Percentiles rank a stretch among this genome's conserved stretches.
Evolutionary conservation across 2,888 invertebrate genomes (phyloP).

Genomic region (Panopea generosa): DNA sequence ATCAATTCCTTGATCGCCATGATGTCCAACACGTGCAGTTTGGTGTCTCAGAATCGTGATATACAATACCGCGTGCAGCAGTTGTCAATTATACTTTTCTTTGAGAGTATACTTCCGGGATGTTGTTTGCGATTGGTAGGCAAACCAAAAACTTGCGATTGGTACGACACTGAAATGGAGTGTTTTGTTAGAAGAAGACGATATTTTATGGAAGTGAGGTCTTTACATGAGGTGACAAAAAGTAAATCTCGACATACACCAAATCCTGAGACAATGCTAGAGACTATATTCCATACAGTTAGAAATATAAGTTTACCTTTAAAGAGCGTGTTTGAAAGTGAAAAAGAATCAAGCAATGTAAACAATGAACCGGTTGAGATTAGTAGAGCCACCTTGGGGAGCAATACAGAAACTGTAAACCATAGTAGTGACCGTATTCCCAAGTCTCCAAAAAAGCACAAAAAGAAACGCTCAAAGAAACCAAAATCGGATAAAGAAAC

Average conservation of each 20-base stretch:
- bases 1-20: conserved; percentile 58
- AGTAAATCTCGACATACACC: conserved; percentile 42
- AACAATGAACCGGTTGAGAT: too few relatives aligned
- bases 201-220: conserved; percentile 57
- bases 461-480: too few relatives aligned
- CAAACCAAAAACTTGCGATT: conserved; percentile 35
- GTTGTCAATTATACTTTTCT: conserved; percentile 58
- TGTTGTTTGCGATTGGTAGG: conserved; percentile 40
- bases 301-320: conserved; percentile 28
- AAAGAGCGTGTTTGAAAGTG: neutral
- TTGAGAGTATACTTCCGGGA: conserved; percentile 53
- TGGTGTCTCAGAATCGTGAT: conserved; percentile 56
- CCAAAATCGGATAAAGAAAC: too few relatives aligned
- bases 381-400: too few relatives aligned
- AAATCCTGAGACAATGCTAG: conserved; percentile 52
- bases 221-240: conserved; percentile 45
- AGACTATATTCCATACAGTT: conserved; percentile 52
- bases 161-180: conserved; percentile 31
- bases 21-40: conserved; percentile 59
- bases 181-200: conserved; percentile 21
- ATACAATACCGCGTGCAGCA: conserved; percentile 55
- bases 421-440: too few relatives aligned
- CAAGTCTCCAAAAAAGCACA: too few relatives aligned
- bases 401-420: too few relatives aligned
- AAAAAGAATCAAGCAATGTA: neutral